These are phyloP conservation scores for Salvator merianae DNA, from an alignment of 2,113 vertebrate genomes.

Conservation along the genomic window DNA sequence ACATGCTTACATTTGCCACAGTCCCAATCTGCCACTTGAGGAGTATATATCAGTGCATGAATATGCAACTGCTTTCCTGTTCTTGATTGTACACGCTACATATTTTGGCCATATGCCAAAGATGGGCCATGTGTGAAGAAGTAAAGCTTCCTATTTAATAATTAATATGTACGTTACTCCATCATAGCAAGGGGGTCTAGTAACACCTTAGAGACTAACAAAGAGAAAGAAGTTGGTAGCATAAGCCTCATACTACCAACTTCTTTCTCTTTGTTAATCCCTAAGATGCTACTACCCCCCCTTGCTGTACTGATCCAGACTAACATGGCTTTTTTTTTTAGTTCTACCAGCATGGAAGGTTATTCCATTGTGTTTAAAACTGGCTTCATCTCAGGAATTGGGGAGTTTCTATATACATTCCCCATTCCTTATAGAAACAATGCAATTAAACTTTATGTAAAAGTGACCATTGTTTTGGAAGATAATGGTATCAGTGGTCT, in stretches of 20 bases:
- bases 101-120: neutral
- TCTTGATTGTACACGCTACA: neutral
- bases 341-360: no score
- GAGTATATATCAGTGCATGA: neutral
- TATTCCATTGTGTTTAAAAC: neutral
- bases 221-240: no score
- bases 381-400: neutral
- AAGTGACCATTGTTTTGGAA: neutral
- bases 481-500: neutral
- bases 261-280: no score
- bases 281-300: no score
- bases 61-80: neutral
- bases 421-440: no score
- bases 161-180: neutral
- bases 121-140: neutral
- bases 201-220: no score
- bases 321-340: no score
- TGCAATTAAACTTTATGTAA: neutral
- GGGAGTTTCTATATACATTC: neutral
- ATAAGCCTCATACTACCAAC: no score
- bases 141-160: neutral
- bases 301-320: no score
- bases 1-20: neutral
- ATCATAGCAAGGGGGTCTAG: no score
- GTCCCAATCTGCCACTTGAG: neutral